phyloP scores from a whole-genome alignment of 2,888 invertebrate species.

The Watsonalla binaria region DNA sequence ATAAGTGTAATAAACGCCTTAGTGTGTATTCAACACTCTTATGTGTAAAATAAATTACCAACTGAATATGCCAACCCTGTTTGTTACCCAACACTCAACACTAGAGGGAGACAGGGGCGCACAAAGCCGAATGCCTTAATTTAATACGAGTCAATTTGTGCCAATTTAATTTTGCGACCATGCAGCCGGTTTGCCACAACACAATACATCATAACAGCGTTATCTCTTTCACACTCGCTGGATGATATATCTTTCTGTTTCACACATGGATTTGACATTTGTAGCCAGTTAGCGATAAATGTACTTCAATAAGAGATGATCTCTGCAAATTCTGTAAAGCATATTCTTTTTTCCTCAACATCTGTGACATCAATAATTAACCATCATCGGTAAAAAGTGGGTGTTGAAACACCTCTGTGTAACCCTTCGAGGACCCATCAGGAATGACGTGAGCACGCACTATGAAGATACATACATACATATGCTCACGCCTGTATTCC shows the following conservation, averaged over 20 bases:
- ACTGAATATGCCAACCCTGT: slow-evolving; percentile 31
- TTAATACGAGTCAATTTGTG: slow-evolving; percentile 74
- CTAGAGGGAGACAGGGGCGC: slow-evolving; percentile 46
- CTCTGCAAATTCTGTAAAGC: slow-evolving; percentile 6
- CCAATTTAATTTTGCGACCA: slow-evolving; percentile 70
- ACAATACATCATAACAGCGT: slow-evolving; percentile 31
- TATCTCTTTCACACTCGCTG: slow-evolving; percentile 33
- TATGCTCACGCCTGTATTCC: too few relatives aligned
- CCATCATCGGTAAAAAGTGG: too few relatives aligned
- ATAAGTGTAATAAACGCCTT: too few relatives aligned
- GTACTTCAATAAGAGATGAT: slow-evolving; percentile 21
- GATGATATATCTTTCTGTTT: slow-evolving; percentile 18
- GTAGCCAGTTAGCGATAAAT: slow-evolving; percentile 31
- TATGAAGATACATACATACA: too few relatives aligned
- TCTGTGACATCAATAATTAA: too few relatives aligned
- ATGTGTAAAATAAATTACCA: slow-evolving; percentile 3
- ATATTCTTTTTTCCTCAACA: too few relatives aligned
- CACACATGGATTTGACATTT: slow-evolving; percentile 24
- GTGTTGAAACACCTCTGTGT: too few relatives aligned
- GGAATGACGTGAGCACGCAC: too few relatives aligned
- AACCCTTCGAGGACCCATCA: too few relatives aligned
- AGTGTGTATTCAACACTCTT: too few relatives aligned
- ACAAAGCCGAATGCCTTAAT: slow-evolving; percentile 73
- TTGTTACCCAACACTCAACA: slow-evolving; percentile 33
- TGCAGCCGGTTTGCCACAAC: slow-evolving; percentile 48